These are phyloP conservation scores for Cryptocheilus praepositus DNA, from an alignment of 2,888 invertebrate species.

Conservation along the genomic window DNA sequence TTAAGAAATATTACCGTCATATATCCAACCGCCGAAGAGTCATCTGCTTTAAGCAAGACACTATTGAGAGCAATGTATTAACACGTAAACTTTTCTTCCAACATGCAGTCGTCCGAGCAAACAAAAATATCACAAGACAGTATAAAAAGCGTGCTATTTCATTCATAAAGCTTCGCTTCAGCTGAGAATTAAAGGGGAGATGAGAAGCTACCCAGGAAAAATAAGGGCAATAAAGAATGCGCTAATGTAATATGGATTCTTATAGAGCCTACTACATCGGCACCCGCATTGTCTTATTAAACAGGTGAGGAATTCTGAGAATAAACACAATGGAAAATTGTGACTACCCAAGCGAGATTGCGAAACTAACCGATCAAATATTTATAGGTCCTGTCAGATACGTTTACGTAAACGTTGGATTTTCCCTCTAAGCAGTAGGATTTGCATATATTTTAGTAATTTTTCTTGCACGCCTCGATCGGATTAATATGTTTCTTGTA, in stretches of 20 bases:
- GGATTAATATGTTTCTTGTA: slow-evolving; percentile 3
- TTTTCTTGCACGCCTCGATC: neutral
- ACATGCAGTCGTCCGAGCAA: too few species aligned
- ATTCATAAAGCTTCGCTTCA: slow-evolving; percentile 35
- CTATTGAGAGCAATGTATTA: too few species aligned
- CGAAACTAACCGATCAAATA: slow-evolving; percentile 69
- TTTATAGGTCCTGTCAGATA: slow-evolving; percentile 33
- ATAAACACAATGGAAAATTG: slow-evolving; percentile 73
- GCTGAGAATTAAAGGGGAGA: slow-evolving; percentile 28
- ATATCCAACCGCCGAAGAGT: too few species aligned
- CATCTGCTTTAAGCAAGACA: too few species aligned
- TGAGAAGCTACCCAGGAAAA: slow-evolving; percentile 56
- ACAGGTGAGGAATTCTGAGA: slow-evolving; percentile 59
- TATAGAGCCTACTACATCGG: neutral
- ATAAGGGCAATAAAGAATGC: slow-evolving; percentile 72
- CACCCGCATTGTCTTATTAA: neutral
- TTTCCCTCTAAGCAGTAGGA: too few species aligned
- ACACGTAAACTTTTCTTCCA: too few species aligned
- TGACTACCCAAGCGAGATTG: slow-evolving; percentile 73
- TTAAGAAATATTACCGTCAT: too few species aligned
- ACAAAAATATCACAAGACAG: neutral
- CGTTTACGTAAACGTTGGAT: too few species aligned
- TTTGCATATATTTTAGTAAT: slow-evolving; percentile 1
- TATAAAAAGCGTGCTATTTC: slow-evolving; percentile 35
- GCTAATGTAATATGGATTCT: slow-evolving; percentile 51